phyloP scores from a whole-genome alignment of 2,113 vertebrate species.

The Thunnus thynnus region DNA sequence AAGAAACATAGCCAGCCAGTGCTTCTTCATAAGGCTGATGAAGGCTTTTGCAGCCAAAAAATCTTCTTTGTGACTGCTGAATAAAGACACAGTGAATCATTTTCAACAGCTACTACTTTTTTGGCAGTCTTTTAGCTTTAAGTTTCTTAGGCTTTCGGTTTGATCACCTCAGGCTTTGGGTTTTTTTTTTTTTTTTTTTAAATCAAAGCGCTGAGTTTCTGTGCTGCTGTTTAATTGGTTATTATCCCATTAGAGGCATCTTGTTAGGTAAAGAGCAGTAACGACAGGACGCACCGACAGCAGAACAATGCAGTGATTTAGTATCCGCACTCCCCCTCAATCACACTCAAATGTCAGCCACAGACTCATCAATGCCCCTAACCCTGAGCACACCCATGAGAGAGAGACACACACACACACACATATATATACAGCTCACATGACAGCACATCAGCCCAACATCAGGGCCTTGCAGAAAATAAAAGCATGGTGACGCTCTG shows the following conservation, averaged over 20 bases:
- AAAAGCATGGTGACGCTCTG: neutral
- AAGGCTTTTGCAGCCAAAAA: slow-evolving; percentile 60
- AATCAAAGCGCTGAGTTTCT: slow-evolving; percentile 47
- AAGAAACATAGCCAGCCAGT: slow-evolving; percentile 29
- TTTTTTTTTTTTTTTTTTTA: slow-evolving; percentile 18
- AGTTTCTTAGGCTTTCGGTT: slow-evolving; percentile 35
- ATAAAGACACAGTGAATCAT: slow-evolving; percentile 62
- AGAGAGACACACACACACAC: slow-evolving; percentile 29
- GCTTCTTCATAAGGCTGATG: slow-evolving; percentile 61
- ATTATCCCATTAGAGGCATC: slow-evolving; percentile 67
- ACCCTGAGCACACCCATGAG: slow-evolving; percentile 67
- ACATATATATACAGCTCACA: slow-evolving; percentile 29
- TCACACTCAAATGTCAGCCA: slow-evolving; percentile 78
- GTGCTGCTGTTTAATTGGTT: slow-evolving; percentile 67
- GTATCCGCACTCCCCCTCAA: slow-evolving; percentile 68
- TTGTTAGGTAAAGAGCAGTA: slow-evolving; percentile 57
- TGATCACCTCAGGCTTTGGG: slow-evolving; percentile 53
- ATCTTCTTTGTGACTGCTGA: slow-evolving; percentile 44
- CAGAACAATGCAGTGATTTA: slow-evolving; percentile 77
- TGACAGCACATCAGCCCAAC: slow-evolving; percentile 52
- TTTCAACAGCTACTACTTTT: slow-evolving; percentile 49
- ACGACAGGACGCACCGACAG: slow-evolving; percentile 63
- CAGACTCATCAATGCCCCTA: slow-evolving; percentile 74
- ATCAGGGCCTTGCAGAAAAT: slow-evolving; percentile 11
- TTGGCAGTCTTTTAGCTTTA: slow-evolving; percentile 25